phyloP scores from a whole-genome alignment of 2,113 vertebrate genomes.

The Epinephelus lanceolatus region DNA sequence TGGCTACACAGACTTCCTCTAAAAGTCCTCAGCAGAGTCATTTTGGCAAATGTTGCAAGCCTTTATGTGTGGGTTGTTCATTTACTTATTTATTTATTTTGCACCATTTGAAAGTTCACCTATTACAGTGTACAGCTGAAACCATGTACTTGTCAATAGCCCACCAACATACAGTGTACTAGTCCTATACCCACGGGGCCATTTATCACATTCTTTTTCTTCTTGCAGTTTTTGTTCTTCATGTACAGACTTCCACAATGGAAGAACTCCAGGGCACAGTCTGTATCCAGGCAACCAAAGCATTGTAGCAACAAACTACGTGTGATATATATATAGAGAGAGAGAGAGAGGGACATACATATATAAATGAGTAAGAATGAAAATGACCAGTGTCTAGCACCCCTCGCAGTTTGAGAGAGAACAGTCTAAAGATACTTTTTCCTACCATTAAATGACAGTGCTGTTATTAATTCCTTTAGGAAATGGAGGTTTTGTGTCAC shows the following conservation, averaged over 20 bases:
- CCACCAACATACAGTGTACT: neutral
- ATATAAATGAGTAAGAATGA: neutral
- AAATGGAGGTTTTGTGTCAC: conserved; percentile 84
- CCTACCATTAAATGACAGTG: conserved; percentile 83
- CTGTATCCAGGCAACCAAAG: conserved; percentile 34
- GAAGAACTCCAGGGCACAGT: neutral
- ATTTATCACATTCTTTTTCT: conserved; percentile 21
- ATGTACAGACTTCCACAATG: neutral
- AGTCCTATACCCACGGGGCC: neutral
- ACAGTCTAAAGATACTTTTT: conserved; percentile 53
- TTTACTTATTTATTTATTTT: neutral
- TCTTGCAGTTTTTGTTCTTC: conserved; percentile 30
- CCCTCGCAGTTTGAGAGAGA: neutral
- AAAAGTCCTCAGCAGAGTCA: neutral
- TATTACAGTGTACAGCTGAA: conserved; percentile 4
- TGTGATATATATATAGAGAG: neutral
- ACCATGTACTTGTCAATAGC: conserved; percentile 1
- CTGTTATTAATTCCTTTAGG: conserved; percentile 83
- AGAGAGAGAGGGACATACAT: neutral
- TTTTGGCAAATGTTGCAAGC: neutral
- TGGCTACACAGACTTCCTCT: neutral
- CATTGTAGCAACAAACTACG: conserved; percentile 1
- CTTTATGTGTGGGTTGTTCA: neutral
- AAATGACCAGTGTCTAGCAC: neutral
- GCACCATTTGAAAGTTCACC: neutral